Evolutionary conservation across 2,113 vertebrate genomes (phyloP), one percentile per base, ranked within the genome.

Genomic region (Chauna torquata): DNA sequence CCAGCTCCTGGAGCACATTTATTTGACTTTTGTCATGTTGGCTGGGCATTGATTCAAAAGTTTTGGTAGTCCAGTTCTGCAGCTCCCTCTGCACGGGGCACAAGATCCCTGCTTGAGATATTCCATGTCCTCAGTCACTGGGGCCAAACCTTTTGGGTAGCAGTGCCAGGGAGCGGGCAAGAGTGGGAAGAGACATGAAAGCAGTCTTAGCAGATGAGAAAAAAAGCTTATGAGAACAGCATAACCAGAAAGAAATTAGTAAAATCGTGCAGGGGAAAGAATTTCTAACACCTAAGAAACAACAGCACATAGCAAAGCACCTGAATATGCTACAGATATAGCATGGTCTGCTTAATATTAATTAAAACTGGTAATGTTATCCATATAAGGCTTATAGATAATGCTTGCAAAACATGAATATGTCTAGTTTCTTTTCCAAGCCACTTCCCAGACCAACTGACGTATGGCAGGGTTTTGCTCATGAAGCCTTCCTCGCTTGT

Each of bases 241-340:
- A 64, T 16, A 42, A 27, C 19, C 40, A 66, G 50, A 47, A 34
- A 87, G 16, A 7, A 66, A 58, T 5, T 1, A 82, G 19, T 25
- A 57, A 89, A 84, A 50, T 23, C 9, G 16, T 0, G 1, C 8
- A 0, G 1, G 23, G n/a, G 6, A 57, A 64, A 87, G 47, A 82
- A 54, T 44, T 75, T 42, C 65, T 28, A 55, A 72, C 27, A 52
- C 54, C 28, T 79, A 49, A 55, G 38, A 70, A 82, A 40, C 36
- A 45, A 11, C 3, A n/a, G 6, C 40, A 49, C 6, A 7, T 3
- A 61, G 3, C 44, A 68, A 55, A 86, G 10, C 44, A 57, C 52
- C 47, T 54, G 28, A 68, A 38, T 49, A 27, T 22, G 16, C 58
- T 61, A 40, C 36, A 47, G n/a, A 12, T 16, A 24, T 12, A n/a